Percentiles rank a stretch among this genome's conserved stretches.
phyloP scores from a whole-genome alignment of 2,113 vertebrate species.

The Isurus oxyrinchus region DNA sequence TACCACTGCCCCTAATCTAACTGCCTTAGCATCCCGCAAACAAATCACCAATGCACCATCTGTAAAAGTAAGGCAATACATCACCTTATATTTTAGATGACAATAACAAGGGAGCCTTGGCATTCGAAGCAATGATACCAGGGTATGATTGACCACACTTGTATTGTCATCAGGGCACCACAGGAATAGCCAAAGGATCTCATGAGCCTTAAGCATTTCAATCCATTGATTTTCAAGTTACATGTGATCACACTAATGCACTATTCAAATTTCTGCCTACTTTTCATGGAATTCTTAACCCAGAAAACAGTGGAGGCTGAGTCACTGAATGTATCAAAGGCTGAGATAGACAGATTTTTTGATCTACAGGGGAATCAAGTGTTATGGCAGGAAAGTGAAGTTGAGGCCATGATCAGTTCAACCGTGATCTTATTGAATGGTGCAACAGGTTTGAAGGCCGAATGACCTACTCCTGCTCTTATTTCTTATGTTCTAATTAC shows the following conservation, averaged over 20 bases:
- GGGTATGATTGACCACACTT: not conserved
- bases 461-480: too few species aligned
- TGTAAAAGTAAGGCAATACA: not conserved
- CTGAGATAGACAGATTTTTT: too few species aligned
- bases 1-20: not conserved
- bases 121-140: not conserved
- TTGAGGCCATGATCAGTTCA: too few species aligned
- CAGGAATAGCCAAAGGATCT: not conserved
- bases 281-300: not conserved
- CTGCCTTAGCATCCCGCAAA: not conserved
- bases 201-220: not conserved
- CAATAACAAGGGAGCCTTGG: not conserved
- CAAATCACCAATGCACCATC: not conserved
- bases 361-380: too few species aligned
- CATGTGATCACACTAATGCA: not conserved
- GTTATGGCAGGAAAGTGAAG: too few species aligned
- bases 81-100: not conserved
- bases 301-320: too few species aligned
- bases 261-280: not conserved
- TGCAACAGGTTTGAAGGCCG: too few species aligned
- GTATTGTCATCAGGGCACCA: not conserved
- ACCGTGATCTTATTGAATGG: too few species aligned
- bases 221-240: not conserved
- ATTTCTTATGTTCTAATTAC: too few species aligned
- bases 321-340: too few species aligned